A percentile compares a stretch with the other conserved stretches of the same genome.
These are phyloP conservation scores for Menura novaehollandiae DNA, from an alignment of 2,113 vertebrate species.

Conservation along the genomic window DNA sequence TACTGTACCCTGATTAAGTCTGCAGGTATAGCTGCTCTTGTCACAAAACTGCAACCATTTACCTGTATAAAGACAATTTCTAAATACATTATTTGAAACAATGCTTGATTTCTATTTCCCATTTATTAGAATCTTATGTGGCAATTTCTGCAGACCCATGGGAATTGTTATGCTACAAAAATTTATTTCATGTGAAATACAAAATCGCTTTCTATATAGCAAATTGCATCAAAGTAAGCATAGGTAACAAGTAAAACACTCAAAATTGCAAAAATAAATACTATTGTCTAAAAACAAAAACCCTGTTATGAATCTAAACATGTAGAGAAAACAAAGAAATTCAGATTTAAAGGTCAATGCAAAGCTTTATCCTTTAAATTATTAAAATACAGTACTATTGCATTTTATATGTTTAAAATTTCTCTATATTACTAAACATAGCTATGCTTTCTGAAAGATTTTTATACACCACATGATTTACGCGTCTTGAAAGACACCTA, in stretches of 20 bases:
- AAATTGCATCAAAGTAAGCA: background rate
- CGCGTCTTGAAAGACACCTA: background rate
- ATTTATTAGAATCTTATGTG: background rate
- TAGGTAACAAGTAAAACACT: background rate
- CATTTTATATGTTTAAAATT: background rate
- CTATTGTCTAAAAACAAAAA: background rate
- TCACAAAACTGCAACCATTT: slow-evolving; percentile 84
- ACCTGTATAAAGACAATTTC: slow-evolving; percentile 83
- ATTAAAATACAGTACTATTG: background rate
- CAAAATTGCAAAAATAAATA: background rate
- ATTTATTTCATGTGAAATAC: background rate
- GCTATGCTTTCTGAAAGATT: background rate
- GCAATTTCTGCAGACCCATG: background rate
- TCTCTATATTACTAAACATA: background rate
- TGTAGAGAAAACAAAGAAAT: background rate
- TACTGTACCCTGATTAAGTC: slow-evolving; percentile 88
- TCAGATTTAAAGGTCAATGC: slow-evolving; percentile 26
- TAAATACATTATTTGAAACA: slow-evolving; percentile 59
- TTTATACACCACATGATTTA: background rate
- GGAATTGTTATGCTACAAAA: background rate
- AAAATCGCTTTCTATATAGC: background rate
- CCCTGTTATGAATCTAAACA: background rate
- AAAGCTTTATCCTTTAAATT: background rate
- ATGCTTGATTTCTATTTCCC: slow-evolving; percentile 15
- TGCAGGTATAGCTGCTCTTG: slow-evolving; percentile 70